Base-by-base conservation (phyloP, 2,888 invertebrate species). In the Acheta domesticus region DNA sequence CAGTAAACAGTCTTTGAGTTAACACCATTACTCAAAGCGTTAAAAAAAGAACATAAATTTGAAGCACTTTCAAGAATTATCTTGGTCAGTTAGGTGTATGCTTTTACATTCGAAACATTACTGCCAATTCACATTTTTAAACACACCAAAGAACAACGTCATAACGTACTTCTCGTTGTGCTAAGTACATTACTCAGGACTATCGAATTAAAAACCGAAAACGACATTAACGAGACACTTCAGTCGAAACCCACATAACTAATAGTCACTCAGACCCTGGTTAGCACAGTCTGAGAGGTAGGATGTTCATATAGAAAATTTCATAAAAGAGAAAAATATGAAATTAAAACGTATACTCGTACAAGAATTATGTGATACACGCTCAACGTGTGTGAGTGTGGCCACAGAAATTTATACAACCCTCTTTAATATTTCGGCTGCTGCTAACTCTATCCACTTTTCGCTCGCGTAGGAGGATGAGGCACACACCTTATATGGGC, bases 251-350 rank as follows among this genome's bases (percentile, higher is more conserved):
- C 62, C 16, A 62, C 62, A 62, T 62, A 62, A 62, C 62, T 19
- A 62, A 62, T 62, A 19, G 62, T 16, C 36, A 62, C 62, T 62
- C 62, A 14, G 14, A 62, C 62, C 62, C 14, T 19, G 62, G n/a
- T n/a, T 62, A n/a, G n/a, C 14, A n/a, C n/a, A 62, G 14, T 62
- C 62, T 62, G 16, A 62, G 62, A 62, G 62, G 62, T 62, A 19
- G 62, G 62, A 62, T 62, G 62, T 62, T 62, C 62, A 62, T 62
- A 62, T 62, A 62, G 62, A 62, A 62, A 62, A 62, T 62, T 62
- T 62, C 62, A 62, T 62, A 62, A 62, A 62, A 62, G 62, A n/a
- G 62, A 19, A 62, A 19, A 62, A 62, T 62, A 62, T 62, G 14
- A 62, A 62, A 62, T 62, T 62, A 62, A 62, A 62, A 62, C 62